Conservation (phyloP, 2,797 vertebrate genomes). For the Arnoldichthys spilopterus region DNA sequence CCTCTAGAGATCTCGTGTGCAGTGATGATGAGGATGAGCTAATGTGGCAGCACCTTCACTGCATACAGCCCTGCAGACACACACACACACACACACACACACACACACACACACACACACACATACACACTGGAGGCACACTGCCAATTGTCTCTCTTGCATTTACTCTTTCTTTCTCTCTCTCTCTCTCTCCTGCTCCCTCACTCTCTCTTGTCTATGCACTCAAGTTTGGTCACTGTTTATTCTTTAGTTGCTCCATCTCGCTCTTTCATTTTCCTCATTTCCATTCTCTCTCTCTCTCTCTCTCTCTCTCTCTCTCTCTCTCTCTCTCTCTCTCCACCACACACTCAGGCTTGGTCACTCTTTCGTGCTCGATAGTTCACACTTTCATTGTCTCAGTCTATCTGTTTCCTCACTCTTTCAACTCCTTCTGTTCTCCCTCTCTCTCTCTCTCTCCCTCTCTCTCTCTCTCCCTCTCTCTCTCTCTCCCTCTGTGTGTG, state of each 20-base stretch:
- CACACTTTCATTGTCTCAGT: too few relatives aligned
- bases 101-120: background rate
- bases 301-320: background rate
- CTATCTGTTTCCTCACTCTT: too few relatives aligned
- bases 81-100: background rate
- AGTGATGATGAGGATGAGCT: slow-evolving; percentile 14
- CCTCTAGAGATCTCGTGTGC: background rate
- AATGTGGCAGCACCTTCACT: slow-evolving; percentile 4
- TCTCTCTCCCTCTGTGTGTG: background rate
- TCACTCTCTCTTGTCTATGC: too few relatives aligned
- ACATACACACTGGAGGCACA: background rate
- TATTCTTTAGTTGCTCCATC: too few relatives aligned
- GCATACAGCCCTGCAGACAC: background rate
- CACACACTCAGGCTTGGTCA: background rate
- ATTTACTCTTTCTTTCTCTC: background rate
- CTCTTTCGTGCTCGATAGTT: too few relatives aligned
- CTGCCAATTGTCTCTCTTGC: background rate
- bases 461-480: background rate
- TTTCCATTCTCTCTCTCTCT: background rate
- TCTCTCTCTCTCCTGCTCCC: too few relatives aligned
- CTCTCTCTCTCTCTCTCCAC: background rate
- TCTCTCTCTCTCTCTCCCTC: background rate
- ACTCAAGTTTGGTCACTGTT: too few relatives aligned
- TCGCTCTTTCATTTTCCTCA: background rate
- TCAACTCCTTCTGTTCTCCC: background rate